These are phyloP conservation scores for Chrysemys picta DNA, from an alignment of 2,113 vertebrate genomes.

Conservation along the genomic window DNA sequence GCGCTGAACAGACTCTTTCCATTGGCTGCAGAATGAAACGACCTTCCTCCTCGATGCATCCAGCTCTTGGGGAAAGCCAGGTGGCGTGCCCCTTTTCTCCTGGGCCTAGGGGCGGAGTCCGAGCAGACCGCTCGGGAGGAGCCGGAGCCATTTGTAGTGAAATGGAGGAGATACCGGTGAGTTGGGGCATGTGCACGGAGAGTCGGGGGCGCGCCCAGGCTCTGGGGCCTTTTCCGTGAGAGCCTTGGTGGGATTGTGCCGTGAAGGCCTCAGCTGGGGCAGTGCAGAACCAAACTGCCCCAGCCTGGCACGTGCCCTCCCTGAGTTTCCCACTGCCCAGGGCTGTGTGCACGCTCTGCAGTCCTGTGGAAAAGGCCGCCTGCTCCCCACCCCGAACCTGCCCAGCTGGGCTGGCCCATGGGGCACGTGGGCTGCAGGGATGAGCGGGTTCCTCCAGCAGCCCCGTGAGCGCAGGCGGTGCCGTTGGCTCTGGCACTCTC, in stretches of 20 bases:
- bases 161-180: neutral
- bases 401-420: neutral
- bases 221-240: neutral
- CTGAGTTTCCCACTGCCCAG: neutral
- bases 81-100: neutral
- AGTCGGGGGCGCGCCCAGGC: too few relatives aligned
- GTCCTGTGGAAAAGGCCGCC: neutral
- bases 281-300: too few relatives aligned
- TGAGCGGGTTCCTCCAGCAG: neutral
- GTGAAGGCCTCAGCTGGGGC: too few relatives aligned
- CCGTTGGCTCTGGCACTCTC: neutral
- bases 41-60: neutral
- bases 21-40: constrained; percentile 42
- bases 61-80: constrained; percentile 14
- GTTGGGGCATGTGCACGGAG: neutral
- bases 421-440: neutral
- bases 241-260: too few relatives aligned
- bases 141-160: neutral
- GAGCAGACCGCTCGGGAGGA: constrained; percentile 21
- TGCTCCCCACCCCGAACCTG: neutral
- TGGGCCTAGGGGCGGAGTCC: constrained; percentile 14
- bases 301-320: too few relatives aligned
- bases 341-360: too few relatives aligned
- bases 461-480: neutral
- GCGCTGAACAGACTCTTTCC: constrained; percentile 28